These are phyloP conservation scores for Aphidius gifuensis DNA, from an alignment of 1,140 invertebrate species.

Conservation along the genomic window DNA sequence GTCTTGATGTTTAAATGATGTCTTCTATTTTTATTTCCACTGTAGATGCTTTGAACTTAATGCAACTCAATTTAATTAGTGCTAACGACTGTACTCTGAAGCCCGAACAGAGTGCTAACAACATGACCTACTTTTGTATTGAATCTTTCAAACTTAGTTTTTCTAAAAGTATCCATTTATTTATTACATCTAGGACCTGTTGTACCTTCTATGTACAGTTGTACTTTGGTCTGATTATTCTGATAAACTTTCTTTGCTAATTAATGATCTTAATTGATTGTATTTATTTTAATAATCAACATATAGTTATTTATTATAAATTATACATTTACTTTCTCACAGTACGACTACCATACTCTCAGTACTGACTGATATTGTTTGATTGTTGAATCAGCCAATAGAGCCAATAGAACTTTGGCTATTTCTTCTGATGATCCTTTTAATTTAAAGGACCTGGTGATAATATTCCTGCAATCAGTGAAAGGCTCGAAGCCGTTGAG, in stretches of 20 bases:
- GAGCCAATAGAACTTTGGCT: constrained; percentile 8
- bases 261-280: too few species aligned
- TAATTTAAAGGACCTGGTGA: constrained; percentile 3
- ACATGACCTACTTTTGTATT: constrained; percentile 9
- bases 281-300: too few species aligned
- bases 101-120: constrained; percentile 5
- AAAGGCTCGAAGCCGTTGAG: background rate
- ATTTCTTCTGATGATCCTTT: constrained; percentile 1
- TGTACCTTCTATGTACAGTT: constrained; percentile 3
- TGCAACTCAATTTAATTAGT: background rate
- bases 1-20: background rate
- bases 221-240: constrained; percentile 10
- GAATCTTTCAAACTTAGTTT: background rate
- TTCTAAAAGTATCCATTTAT: background rate
- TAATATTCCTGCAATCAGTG: constrained; percentile 11
- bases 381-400: constrained; percentile 9
- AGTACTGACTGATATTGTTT: constrained; percentile 19
- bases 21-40: constrained; percentile 8
- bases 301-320: too few species aligned
- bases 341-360: constrained; percentile 13
- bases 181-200: constrained; percentile 7
- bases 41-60: background rate
- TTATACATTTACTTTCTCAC: background rate
- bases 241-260: too few species aligned
- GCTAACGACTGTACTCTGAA: constrained; percentile 1